Conservation (phyloP, 2,888 invertebrate genomes). For the Elgonia sp. region DNA sequence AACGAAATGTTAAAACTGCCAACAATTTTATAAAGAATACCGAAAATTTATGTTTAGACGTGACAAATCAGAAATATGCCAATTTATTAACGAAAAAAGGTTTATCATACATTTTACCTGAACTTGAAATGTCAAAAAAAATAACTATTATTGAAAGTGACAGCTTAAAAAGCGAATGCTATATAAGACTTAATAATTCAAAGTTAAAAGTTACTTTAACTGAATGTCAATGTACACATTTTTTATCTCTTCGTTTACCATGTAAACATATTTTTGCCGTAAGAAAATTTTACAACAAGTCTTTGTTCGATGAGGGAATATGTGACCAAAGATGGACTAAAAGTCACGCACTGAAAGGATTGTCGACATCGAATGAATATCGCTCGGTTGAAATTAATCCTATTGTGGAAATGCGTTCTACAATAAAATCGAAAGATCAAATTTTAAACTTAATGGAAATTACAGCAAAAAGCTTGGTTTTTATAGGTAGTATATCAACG, state of each 20-base stretch:
- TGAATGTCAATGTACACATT: conserved; percentile 15
- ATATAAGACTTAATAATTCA: conserved; percentile 6
- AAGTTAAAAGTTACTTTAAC: conserved; percentile 1
- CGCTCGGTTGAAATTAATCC: too few species aligned
- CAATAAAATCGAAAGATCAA: too few species aligned
- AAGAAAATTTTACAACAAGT: conserved; percentile 3
- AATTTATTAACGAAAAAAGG: conserved; percentile 26
- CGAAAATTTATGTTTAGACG: not conserved
- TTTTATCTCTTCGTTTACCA: conserved; percentile 5
- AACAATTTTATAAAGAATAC: too few species aligned
- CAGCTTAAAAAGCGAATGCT: conserved; percentile 5
- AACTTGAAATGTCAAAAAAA: conserved; percentile 1
- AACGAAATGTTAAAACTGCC: conserved; percentile 1
- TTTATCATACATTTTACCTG: conserved; percentile 16
- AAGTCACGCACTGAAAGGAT: not conserved
- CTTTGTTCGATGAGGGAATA: conserved; percentile 1
- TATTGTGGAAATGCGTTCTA: too few species aligned
- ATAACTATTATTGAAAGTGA: conserved; percentile 1
- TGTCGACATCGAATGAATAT: too few species aligned
- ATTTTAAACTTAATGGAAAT: too few species aligned
- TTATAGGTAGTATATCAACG: too few species aligned
- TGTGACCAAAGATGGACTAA: conserved; percentile 26
- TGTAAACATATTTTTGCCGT: conserved; percentile 43
- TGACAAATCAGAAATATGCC: conserved; percentile 2
- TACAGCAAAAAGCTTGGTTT: too few species aligned